Percentiles rank a stretch among this genome's conserved stretches.
phyloP scores from a whole-genome alignment of 2,113 vertebrate genomes.

The Mystacornis crossleyi region DNA sequence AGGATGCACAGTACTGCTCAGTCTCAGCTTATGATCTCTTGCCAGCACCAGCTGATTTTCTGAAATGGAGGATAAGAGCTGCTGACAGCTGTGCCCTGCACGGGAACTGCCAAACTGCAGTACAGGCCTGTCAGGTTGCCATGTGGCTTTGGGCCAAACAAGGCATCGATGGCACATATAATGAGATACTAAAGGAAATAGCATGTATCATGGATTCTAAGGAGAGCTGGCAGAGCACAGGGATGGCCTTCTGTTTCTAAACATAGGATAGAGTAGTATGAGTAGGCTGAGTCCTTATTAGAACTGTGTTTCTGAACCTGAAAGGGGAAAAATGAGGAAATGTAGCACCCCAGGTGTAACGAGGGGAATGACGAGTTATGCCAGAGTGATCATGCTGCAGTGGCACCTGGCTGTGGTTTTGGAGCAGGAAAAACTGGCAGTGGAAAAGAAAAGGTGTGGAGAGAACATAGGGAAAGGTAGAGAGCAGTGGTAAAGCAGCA shows the following conservation, averaged over 20 bases:
- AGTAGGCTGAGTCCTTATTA: neutral
- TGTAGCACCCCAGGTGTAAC: neutral
- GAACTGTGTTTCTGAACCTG: neutral
- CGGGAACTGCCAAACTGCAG: constrained; percentile 66
- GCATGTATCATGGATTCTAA: constrained; percentile 51
- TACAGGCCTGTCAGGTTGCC: constrained; percentile 61
- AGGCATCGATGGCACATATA: constrained; percentile 63
- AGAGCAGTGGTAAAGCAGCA: neutral
- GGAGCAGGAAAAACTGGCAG: neutral
- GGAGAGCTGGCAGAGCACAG: constrained; percentile 48
- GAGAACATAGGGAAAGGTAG: neutral
- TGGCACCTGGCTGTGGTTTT: neutral
- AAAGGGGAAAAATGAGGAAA: neutral
- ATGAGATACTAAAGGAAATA: constrained; percentile 67
- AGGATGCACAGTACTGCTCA: constrained; percentile 64
- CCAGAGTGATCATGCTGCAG: neutral
- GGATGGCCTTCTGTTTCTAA: constrained; percentile 18
- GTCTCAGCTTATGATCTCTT: constrained; percentile 68
- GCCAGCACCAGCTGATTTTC: constrained; percentile 74
- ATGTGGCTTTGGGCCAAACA: constrained; percentile 70
- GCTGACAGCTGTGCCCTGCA: constrained; percentile 77
- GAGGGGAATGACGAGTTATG: neutral
- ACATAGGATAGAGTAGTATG: neutral
- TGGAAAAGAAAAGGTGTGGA: neutral
- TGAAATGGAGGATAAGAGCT: constrained; percentile 75